phyloP scores from a whole-genome alignment of 2,113 vertebrate species.

The Hippocampus barbouri region DNA sequence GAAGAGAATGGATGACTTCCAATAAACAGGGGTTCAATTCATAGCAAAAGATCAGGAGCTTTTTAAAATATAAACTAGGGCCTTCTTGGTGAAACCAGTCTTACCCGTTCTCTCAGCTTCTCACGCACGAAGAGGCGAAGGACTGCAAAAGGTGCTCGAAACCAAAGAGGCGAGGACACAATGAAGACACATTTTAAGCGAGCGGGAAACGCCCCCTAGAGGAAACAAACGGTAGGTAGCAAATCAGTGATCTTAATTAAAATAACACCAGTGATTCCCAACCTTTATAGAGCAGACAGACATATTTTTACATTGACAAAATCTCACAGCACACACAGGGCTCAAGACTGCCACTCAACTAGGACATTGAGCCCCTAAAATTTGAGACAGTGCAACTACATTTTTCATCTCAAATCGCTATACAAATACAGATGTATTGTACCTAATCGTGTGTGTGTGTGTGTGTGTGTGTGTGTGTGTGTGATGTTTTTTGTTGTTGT shows the following conservation, averaged over 20 bases:
- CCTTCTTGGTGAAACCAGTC: neutral
- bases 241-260: no score
- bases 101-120: constrained; percentile 76
- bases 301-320: neutral
- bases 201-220: constrained; percentile 76
- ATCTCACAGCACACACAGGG: neutral
- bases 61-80: neutral
- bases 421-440: no score
- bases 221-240: constrained; percentile 12
- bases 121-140: constrained; percentile 77
- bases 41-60: neutral
- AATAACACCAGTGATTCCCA: neutral
- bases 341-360: neutral
- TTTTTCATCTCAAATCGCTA: no score
- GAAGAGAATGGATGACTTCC: neutral
- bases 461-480: no score
- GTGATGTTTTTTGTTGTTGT: no score
- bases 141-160: constrained; percentile 75
- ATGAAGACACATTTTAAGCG: constrained; percentile 79
- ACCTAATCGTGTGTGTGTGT: no score
- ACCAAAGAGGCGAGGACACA: constrained; percentile 78
- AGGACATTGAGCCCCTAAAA: no score
- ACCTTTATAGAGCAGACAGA: neutral
- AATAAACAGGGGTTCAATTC: neutral
- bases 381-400: no score